Base-by-base conservation (phyloP, 2,113 vertebrate species). In the Antigone vipio region DNA sequence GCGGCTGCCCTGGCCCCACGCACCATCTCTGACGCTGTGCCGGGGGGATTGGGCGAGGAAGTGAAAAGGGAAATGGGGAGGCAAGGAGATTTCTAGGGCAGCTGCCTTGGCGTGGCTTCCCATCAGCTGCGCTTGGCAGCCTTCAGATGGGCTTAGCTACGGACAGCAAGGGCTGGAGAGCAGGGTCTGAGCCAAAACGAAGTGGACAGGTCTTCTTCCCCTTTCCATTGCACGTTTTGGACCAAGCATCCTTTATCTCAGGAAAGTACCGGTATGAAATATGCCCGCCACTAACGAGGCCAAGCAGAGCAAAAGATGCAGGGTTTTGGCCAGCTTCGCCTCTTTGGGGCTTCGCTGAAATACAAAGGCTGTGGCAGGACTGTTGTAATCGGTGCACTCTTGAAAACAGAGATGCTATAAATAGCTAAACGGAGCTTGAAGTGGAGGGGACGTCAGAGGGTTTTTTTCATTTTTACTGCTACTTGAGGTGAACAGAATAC, bases 321-420 rank as follows among this genome's bases (percentile, higher is more conserved):
- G 67, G 64, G 34, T 30, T 74, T 66, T 82, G 64, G 88, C 74
- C 53, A 42, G 44, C 14, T 73, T 59, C 67, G 45, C 52, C 38
- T 58, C 68, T 24, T 26, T 2, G 0, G 7, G 1, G 45, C 60
- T 53, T 84, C 1, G 2, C 59, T 72, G 76, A 40, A 59, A 34
- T 34, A 11, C 5, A 1, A 66, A 40, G 47, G 52, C 68, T 0
- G 0, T 3, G 8, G n/a, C 53, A 84, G 50, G 74, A 9, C 49
- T 53, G 34, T 64, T 68, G 60, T 22, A 64, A 69, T 50, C 71
- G 68, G 78, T 71, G 49, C 53, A 5, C 47, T 78, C 84, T 59
- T 73, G 75, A 26, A 89, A 94, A 67, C 0, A 10, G 68, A 86
- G 62, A 27, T 34, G 6, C 63, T 95, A 66, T 95, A 89, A 95